Percentiles rank a stretch among this genome's conserved stretches.
phyloP scores from a whole-genome alignment of 2,113 vertebrate species.

The Vidua chalybeata region DNA sequence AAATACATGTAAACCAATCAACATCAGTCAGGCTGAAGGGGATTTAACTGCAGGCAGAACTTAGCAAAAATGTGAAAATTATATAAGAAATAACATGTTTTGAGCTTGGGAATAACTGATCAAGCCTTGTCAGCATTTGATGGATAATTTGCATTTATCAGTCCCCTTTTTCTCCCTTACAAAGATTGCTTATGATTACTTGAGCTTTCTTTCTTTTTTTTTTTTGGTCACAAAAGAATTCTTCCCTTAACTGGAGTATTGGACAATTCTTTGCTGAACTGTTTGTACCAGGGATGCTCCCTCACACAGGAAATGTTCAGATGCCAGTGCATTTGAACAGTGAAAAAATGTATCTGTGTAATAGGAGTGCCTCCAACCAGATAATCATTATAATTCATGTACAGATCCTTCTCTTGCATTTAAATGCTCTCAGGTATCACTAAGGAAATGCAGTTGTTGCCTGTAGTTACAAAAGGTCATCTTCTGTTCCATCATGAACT shows the following conservation, averaged over 20 bases:
- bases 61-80: background rate
- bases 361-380: background rate
- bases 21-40: background rate
- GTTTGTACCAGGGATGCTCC: background rate
- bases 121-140: background rate
- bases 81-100: background rate
- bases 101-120: background rate
- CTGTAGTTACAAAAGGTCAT: background rate
- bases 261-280: background rate
- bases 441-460: background rate
- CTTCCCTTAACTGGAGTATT: background rate
- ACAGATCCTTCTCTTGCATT: background rate
- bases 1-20: background rate
- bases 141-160: background rate
- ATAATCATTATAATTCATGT: background rate
- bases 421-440: background rate
- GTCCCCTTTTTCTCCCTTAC: background rate
- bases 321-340: background rate
- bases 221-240: background rate
- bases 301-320: rapidly evolving
- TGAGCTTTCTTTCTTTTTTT: background rate
- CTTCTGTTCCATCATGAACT: background rate
- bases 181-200: background rate
- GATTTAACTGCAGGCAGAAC: background rate
- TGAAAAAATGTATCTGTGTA: background rate